Conservation (phyloP, 2,888 invertebrate species). For the Hylaea fasciaria region DNA sequence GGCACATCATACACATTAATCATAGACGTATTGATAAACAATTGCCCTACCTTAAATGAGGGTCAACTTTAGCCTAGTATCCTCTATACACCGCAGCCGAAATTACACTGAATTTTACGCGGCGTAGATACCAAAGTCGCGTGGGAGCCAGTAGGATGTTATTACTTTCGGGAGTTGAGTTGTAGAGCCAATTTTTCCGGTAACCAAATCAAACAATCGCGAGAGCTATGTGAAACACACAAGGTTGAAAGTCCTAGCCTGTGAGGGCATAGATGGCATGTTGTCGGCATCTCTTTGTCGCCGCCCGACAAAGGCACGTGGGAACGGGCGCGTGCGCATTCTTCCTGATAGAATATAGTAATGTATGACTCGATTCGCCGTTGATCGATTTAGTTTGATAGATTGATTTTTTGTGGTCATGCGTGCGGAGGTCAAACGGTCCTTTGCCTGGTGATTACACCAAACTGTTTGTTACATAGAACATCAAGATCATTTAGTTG, state of each 20-base stretch:
- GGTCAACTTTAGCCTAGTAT: conserved; percentile 68
- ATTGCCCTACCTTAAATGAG: conserved; percentile 83
- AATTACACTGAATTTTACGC: conserved; percentile 36
- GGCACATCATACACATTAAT: conserved; percentile 73
- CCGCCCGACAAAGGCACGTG: conserved; percentile 82
- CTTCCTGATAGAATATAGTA: conserved; percentile 69
- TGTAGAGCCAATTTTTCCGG: conserved; percentile 60
- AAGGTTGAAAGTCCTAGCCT: conserved; percentile 48
- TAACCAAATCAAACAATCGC: conserved; percentile 18
- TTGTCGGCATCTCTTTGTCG: conserved; percentile 80
- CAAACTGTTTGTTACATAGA: background rate
- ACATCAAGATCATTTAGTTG: too few species aligned
- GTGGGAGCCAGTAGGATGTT: conserved; percentile 27
- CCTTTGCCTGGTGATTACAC: conserved; percentile 5
- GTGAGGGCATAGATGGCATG: conserved; percentile 63
- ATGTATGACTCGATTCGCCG: conserved; percentile 66
- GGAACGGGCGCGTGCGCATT: conserved; percentile 79
- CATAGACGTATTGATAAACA: conserved; percentile 82
- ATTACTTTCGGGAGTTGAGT: conserved; percentile 43
- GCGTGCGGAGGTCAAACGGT: conserved; percentile 41
- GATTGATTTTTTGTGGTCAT: conserved; percentile 53
- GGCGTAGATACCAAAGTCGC: conserved; percentile 1
- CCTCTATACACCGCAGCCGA: conserved; percentile 25
- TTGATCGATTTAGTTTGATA: conserved; percentile 64
- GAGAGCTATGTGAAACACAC: conserved; percentile 31